Evolutionary conservation across 2,888 invertebrate genomes (phyloP).

Genomic region (Tenthredo mesomela): DNA sequence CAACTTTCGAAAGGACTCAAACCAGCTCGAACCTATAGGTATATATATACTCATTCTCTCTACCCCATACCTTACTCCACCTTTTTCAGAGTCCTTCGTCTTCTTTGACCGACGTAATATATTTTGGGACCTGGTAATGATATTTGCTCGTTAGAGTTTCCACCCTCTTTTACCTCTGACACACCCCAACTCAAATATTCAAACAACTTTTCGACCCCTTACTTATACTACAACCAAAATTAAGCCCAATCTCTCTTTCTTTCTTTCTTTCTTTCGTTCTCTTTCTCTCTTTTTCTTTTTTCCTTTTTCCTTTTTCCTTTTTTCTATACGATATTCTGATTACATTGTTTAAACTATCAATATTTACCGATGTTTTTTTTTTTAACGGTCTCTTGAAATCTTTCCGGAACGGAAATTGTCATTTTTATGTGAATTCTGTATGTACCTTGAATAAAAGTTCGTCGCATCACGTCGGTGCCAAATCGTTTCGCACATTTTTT

Average conservation of each 20-base stretch:
- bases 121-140: constrained; percentile 64
- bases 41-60: no score
- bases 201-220: constrained; percentile 53
- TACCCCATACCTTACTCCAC: neutral
- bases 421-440: neutral
- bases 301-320: neutral
- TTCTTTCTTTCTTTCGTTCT: neutral
- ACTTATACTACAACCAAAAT: constrained; percentile 10
- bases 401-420: neutral
- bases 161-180: constrained; percentile 54
- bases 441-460: constrained; percentile 15
- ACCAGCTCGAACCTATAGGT: neutral
- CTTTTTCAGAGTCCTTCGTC: constrained; percentile 15
- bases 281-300: neutral
- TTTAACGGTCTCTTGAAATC: no score
- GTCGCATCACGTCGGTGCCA: neutral
- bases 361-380: neutral
- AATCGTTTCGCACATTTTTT: constrained; percentile 9
- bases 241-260: constrained; percentile 2
- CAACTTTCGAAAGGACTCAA: constrained; percentile 39
- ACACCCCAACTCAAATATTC: constrained; percentile 62
- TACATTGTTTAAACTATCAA: constrained; percentile 39
- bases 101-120: constrained; percentile 54
- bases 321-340: neutral
- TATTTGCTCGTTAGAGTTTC: constrained; percentile 63